phyloP scores from a whole-genome alignment of 1,140 invertebrate genomes.

The Drosophila sulfurigaster region DNA sequence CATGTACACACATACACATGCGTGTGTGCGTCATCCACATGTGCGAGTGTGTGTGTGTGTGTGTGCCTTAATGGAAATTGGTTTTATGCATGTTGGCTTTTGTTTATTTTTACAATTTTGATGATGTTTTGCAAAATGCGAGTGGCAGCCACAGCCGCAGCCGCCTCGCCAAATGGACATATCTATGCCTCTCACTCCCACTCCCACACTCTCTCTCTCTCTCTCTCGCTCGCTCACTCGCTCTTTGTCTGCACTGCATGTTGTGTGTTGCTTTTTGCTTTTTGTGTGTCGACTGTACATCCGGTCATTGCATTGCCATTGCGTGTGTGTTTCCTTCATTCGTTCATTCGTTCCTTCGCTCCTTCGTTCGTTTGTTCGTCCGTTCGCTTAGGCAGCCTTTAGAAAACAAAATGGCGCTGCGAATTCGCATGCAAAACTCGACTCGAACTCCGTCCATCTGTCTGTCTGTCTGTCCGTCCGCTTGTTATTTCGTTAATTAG shows the following conservation, averaged over 20 bases:
- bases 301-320: slow-evolving; percentile 50
- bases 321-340: slow-evolving; percentile 15
- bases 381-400: slow-evolving; percentile 1
- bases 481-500: too few relatives aligned
- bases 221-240: background rate
- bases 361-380: too few relatives aligned
- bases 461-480: too few relatives aligned
- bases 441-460: too few relatives aligned
- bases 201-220: background rate
- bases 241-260: slow-evolving; percentile 2
- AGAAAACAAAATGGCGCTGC: slow-evolving; percentile 38
- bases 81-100: slow-evolving; percentile 83
- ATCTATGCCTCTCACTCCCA: background rate
- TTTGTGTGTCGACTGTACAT: slow-evolving; percentile 52
- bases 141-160: slow-evolving; percentile 61
- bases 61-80: slow-evolving; percentile 78
- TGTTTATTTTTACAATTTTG: slow-evolving; percentile 84
- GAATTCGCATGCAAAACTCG: background rate
- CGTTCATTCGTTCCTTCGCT: too few relatives aligned
- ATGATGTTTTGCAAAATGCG: slow-evolving; percentile 82
- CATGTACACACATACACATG: slow-evolving; percentile 54
- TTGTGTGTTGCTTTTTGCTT: slow-evolving; percentile 38
- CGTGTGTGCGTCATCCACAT: slow-evolving; percentile 49
- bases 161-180: slow-evolving; percentile 54
- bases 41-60: slow-evolving; percentile 30